phyloP scores from a whole-genome alignment of 2,113 vertebrate genomes.

The Xenus cinereus region DNA sequence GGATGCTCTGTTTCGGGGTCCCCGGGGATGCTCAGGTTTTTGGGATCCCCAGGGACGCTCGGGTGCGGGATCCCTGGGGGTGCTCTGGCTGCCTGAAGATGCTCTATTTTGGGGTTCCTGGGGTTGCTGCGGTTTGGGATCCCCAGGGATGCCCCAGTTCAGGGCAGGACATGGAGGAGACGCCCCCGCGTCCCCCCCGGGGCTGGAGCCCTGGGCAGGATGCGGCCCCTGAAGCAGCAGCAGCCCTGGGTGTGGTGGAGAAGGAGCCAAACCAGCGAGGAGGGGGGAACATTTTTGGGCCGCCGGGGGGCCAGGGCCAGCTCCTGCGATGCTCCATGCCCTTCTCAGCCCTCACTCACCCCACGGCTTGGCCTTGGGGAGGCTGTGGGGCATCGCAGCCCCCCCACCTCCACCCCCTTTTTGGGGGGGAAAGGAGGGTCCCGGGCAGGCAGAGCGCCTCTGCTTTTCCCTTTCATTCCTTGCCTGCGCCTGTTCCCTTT shows the following conservation, averaged over 20 bases:
- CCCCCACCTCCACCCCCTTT: no score
- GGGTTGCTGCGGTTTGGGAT: background rate
- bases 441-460: fast-evolving
- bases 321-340: background rate
- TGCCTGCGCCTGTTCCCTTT: background rate
- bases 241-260: background rate
- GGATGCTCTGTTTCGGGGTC: background rate
- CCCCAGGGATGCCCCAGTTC: no score
- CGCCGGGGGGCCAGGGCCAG: background rate
- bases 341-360: background rate
- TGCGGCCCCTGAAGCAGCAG: background rate
- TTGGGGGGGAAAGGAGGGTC: background rate
- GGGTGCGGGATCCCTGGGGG: background rate
- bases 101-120: background rate
- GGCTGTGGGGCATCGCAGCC: no score
- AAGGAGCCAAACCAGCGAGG: background rate
- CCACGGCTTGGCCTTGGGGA: background rate
- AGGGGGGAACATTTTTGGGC: background rate
- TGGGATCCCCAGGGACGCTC: background rate
- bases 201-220: background rate
- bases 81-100: background rate
- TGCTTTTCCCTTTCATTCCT: background rate
- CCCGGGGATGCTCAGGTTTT: no score
- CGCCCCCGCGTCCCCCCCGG: fast-evolving
- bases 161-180: background rate